Percentiles rank a stretch among this genome's conserved stretches.
These are phyloP conservation scores for Eulemur mongoz DNA, from an alignment of 2,797 vertebrate genomes.

Conservation along the genomic window DNA sequence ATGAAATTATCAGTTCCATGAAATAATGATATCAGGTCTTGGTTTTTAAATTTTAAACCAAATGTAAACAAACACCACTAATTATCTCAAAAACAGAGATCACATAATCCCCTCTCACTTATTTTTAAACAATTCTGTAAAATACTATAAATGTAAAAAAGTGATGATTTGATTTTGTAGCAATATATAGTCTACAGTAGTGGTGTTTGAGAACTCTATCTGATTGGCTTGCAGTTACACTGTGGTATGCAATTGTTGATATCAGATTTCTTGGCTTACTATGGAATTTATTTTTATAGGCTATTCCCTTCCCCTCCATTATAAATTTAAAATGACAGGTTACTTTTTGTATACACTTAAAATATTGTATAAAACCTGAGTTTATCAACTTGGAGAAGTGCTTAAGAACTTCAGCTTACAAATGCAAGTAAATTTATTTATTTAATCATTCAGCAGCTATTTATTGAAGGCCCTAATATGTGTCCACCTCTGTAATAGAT, in stretches of 20 bases:
- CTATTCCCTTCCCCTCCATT: conserved; percentile 15
- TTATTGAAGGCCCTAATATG: not conserved
- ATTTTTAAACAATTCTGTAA: not conserved
- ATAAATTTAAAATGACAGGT: conserved; percentile 54
- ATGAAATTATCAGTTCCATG: not conserved
- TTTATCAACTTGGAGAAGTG: conserved; percentile 30
- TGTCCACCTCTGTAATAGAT: not conserved
- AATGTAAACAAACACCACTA: conserved; percentile 53
- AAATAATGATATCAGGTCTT: conserved; percentile 3
- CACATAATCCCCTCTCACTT: conserved; percentile 41
- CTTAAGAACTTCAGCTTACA: not conserved
- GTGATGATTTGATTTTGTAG: conserved; percentile 9
- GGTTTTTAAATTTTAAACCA: not conserved
- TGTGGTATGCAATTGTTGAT: conserved; percentile 3
- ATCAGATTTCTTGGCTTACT: conserved; percentile 57
- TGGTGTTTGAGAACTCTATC: conserved; percentile 26
- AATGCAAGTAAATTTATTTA: not conserved
- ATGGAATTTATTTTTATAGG: conserved; percentile 57
- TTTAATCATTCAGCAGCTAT: not conserved
- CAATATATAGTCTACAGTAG: conserved; percentile 52
- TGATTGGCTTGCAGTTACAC: conserved; percentile 53
- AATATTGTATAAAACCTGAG: not conserved
- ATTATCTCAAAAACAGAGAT: conserved; percentile 61
- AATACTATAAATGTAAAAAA: not conserved
- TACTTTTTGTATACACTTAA: conserved; percentile 48